phyloP scores from a whole-genome alignment of 1,140 invertebrate genomes.

The Drosophila azteca region DNA sequence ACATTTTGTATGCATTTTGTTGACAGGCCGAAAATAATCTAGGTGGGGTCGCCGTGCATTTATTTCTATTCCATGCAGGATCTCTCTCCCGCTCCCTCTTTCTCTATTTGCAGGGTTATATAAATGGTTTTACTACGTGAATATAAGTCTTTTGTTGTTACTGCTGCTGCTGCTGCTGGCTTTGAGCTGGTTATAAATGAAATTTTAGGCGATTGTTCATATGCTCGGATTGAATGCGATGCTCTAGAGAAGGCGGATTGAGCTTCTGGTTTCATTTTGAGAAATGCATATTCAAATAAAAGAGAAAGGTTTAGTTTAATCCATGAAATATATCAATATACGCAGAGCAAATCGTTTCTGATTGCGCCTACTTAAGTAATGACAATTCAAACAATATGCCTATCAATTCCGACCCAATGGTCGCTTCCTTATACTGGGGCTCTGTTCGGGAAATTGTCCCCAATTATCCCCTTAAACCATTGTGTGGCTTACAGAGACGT shows the following conservation, averaged over 20 bases:
- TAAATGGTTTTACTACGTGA: conserved; percentile 48
- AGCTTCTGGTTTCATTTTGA: no score
- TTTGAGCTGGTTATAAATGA: conserved; percentile 23
- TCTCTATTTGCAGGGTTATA: conserved; percentile 39
- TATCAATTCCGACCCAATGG: neutral
- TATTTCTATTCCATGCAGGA: conserved; percentile 44
- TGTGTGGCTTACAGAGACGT: conserved; percentile 2
- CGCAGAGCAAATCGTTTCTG: no score
- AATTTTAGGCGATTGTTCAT: conserved; percentile 6
- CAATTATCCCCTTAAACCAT: conserved; percentile 20
- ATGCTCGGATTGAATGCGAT: no score
- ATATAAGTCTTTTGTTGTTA: conserved; percentile 6
- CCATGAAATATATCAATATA: no score
- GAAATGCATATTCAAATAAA: no score
- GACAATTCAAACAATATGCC: no score
- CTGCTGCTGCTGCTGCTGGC: neutral
- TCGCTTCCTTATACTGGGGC: neutral
- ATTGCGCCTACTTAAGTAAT: no score
- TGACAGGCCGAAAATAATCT: conserved; percentile 74
- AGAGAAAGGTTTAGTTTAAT: no score
- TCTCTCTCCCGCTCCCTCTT: no score
- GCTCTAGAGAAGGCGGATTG: no score
- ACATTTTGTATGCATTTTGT: conserved; percentile 71
- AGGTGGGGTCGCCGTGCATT: conserved; percentile 43
- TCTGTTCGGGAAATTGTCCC: neutral